These are phyloP conservation scores for Hermaeophaga mercurialis DNA, from an alignment of 2,888 invertebrate species.

Conservation along the genomic window DNA sequence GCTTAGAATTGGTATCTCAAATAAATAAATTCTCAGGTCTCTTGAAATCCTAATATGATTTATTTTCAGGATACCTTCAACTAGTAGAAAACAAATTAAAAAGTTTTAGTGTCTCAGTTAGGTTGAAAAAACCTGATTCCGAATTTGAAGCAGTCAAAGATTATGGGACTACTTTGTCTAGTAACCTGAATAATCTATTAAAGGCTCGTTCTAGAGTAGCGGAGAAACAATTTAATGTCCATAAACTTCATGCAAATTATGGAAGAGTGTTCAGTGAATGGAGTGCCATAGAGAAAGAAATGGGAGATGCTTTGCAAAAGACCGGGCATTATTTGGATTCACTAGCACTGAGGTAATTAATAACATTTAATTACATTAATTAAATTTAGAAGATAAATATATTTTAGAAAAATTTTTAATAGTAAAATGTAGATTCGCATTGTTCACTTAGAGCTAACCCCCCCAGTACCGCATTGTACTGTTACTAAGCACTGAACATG, in stretches of 20 bases:
- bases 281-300: constrained; percentile 79
- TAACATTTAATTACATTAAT: too few species aligned
- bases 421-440: too few species aligned
- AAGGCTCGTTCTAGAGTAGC: constrained; percentile 71
- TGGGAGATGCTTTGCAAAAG: constrained; percentile 78
- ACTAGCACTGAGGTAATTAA: constrained; percentile 46
- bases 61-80: constrained; percentile 68
- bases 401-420: too few species aligned
- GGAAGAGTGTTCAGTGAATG: constrained; percentile 79
- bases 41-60: too few species aligned
- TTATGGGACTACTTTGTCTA: constrained; percentile 75
- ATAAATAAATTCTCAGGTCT: not conserved
- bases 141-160: constrained; percentile 76
- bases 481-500: too few species aligned
- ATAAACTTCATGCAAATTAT: constrained; percentile 81
- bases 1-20: too few species aligned
- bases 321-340: constrained; percentile 67
- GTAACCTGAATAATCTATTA: constrained; percentile 64
- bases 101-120: constrained; percentile 73
- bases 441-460: too few species aligned
- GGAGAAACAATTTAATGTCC: constrained; percentile 76
- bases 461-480: too few species aligned
- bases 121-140: constrained; percentile 74
- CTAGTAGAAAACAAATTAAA: constrained; percentile 81
- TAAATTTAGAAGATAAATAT: too few species aligned